Percentiles rank a stretch among this genome's conserved stretches.
Conservation (phyloP, 2,113 vertebrate species). For the Coreoperca whiteheadi region DNA sequence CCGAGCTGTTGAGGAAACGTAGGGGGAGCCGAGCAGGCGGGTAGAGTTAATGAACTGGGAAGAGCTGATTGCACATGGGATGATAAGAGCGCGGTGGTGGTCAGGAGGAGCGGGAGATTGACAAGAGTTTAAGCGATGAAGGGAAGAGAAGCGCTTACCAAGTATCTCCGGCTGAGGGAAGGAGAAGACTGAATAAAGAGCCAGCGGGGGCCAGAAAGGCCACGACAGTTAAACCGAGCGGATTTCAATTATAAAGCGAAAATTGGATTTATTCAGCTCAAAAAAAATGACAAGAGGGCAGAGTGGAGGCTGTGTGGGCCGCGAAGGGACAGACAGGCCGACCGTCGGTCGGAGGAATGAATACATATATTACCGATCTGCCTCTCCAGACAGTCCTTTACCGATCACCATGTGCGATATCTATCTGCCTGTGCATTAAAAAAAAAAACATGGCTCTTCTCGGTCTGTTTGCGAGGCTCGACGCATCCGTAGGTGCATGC, state of each 20-base stretch:
- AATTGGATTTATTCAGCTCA: slow-evolving; percentile 30
- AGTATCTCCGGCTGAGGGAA: not conserved
- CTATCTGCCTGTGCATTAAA: not conserved
- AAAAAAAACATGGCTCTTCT: not conserved
- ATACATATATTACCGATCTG: not conserved
- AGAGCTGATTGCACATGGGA: not conserved
- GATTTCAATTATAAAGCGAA: slow-evolving; percentile 28
- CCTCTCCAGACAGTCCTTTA: not conserved
- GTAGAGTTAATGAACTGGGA: not conserved
- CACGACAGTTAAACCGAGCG: not conserved
- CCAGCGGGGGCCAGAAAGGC: not conserved
- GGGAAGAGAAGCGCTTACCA: not conserved
- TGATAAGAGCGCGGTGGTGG: not conserved
- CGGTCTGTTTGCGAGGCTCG: not conserved
- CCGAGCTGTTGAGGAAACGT: not conserved
- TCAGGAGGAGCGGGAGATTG: not conserved
- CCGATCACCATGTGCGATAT: not conserved
- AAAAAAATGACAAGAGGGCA: not conserved
- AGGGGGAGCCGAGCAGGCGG: too few relatives aligned
- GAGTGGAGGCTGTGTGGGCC: not conserved
- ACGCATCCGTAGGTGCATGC: not conserved
- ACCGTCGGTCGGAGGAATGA: not conserved
- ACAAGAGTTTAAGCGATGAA: not conserved
- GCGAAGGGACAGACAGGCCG: not conserved
- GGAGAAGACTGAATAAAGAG: slow-evolving; percentile 3